Conservation (phyloP, 2,888 invertebrate genomes). For the Drosophila paramelanica region DNA sequence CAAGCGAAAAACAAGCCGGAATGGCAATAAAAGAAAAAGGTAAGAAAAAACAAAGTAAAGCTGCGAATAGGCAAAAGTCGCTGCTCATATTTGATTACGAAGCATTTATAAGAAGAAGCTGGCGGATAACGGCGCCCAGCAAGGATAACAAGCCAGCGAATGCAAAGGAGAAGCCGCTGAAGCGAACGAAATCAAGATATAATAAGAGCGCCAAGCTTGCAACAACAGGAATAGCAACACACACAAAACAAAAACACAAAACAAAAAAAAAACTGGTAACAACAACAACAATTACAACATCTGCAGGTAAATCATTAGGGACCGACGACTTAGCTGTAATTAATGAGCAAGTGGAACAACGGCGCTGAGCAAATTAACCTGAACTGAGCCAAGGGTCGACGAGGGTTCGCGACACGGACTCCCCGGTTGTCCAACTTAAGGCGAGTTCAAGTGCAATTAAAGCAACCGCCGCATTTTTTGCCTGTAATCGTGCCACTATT, state of each 20-base stretch:
- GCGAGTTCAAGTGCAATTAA: slow-evolving; percentile 71
- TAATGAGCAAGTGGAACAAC: slow-evolving; percentile 76
- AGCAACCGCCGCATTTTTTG: slow-evolving; percentile 57
- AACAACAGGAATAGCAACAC: slow-evolving; percentile 25
- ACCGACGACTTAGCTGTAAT: slow-evolving; percentile 66
- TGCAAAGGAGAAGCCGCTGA: slow-evolving; percentile 33
- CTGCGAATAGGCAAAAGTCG: slow-evolving; percentile 16
- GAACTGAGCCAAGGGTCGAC: slow-evolving; percentile 40
- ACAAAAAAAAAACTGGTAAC: slow-evolving; percentile 7
- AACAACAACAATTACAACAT: slow-evolving; percentile 41
- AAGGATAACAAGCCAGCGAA: slow-evolving; percentile 38
- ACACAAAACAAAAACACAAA: slow-evolving; percentile 11
- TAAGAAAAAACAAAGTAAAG: slow-evolving; percentile 5
- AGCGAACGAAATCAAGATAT: slow-evolving; percentile 56
- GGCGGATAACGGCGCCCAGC: slow-evolving; percentile 10
- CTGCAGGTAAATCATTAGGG: slow-evolving; percentile 71
- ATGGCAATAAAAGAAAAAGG: slow-evolving; percentile 23
- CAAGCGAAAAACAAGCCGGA: slow-evolving; percentile 23
- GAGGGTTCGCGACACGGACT: background rate
- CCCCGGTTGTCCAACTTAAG: slow-evolving; percentile 21
- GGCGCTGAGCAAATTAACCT: slow-evolving; percentile 71
- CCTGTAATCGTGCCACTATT: slow-evolving; percentile 40
- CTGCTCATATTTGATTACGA: slow-evolving; percentile 66
- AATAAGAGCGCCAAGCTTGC: slow-evolving; percentile 58
- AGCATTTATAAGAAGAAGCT: slow-evolving; percentile 58